A percentile compares a stretch with the other conserved stretches of the same genome.
phyloP scores from a whole-genome alignment of 2,888 invertebrate species.

The Agonopterix heracliana region DNA sequence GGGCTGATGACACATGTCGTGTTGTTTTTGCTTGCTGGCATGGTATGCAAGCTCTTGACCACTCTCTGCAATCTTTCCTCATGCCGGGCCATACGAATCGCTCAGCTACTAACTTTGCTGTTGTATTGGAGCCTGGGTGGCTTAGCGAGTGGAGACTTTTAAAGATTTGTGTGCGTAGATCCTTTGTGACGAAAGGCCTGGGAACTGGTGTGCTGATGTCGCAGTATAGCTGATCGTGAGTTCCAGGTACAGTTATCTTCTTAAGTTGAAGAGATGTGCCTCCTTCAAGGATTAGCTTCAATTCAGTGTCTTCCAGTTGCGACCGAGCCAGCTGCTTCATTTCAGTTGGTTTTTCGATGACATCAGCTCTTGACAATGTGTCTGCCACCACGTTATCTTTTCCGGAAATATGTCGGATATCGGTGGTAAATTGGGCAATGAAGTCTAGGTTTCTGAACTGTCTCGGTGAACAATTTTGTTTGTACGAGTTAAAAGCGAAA shows the following conservation, averaged over 20 bases:
- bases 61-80: conserved; percentile 12
- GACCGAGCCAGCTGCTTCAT: conserved; percentile 1
- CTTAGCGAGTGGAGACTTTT: conserved; percentile 11
- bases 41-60: conserved; percentile 10
- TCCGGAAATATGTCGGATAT: conserved; percentile 6
- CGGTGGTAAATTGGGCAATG: conserved; percentile 11
- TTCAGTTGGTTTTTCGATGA: conserved; percentile 5
- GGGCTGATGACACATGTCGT: conserved; percentile 11
- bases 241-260: neutral
- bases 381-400: conserved; percentile 11
- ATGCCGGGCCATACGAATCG: conserved; percentile 16
- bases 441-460: conserved; percentile 13
- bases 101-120: conserved; percentile 7
- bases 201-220: conserved; percentile 9
- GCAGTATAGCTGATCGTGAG: conserved; percentile 14
- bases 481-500: conserved; percentile 28
- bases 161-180: conserved; percentile 11
- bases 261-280: conserved; percentile 8
- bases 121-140: conserved; percentile 15
- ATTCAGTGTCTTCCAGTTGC: conserved; percentile 4
- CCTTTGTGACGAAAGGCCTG: conserved; percentile 11
- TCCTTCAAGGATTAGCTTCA: neutral
- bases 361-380: conserved; percentile 23
- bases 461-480: conserved; percentile 11
- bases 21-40: conserved; percentile 11